These are phyloP conservation scores for Dascillus cervinus DNA, from an alignment of 2,888 invertebrate genomes.

Conservation along the genomic window DNA sequence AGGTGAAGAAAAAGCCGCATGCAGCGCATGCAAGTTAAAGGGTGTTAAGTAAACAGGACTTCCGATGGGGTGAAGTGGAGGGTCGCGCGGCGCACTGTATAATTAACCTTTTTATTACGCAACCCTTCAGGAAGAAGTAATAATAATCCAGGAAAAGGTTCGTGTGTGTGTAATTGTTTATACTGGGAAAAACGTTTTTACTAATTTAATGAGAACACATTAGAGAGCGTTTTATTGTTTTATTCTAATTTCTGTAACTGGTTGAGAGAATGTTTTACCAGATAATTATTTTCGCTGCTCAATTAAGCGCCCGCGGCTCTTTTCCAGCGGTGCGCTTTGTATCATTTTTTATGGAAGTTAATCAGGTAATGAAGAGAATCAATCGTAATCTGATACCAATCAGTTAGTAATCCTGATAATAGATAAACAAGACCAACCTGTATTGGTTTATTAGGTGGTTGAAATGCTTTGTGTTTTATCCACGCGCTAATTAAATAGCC, in stretches of 20 bases:
- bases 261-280: constrained; percentile 29
- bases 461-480: constrained; percentile 28
- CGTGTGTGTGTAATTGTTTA: constrained; percentile 33
- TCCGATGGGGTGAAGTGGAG: constrained; percentile 22
- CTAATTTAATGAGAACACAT: constrained; percentile 36
- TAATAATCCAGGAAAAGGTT: constrained; percentile 30
- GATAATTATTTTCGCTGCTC: constrained; percentile 28
- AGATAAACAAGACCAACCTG: constrained; percentile 28
- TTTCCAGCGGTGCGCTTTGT: too few species aligned
- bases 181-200: constrained; percentile 29
- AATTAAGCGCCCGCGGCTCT: too few species aligned
- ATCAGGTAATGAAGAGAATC: constrained; percentile 11
- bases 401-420: constrained; percentile 38
- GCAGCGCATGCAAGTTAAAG: constrained; percentile 18
- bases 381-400: constrained; percentile 38
- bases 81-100: constrained; percentile 31
- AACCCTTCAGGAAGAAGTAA: constrained; percentile 37
- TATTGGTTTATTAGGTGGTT: constrained; percentile 30
- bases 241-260: constrained; percentile 32
- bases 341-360: background rate
- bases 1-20: constrained; percentile 8
- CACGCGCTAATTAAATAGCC: constrained; percentile 31
- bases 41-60: constrained; percentile 25
- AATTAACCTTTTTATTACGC: constrained; percentile 38
- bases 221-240: constrained; percentile 31